Evolutionary conservation across 2,797 vertebrate species (phyloP).

Genomic region (Salarias fasciatus): DNA sequence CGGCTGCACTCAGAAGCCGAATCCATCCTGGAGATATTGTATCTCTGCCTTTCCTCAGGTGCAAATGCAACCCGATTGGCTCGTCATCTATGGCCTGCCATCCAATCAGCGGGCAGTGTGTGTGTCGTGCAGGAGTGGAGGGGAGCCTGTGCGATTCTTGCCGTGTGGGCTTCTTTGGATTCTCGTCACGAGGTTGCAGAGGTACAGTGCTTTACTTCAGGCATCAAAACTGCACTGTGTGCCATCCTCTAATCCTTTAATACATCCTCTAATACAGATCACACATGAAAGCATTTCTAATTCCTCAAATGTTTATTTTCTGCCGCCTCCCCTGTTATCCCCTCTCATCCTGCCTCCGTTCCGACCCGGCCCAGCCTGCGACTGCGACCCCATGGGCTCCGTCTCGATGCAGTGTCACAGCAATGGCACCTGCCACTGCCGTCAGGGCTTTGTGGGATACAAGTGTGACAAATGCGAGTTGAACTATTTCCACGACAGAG

Average conservation of each 20-base stretch:
- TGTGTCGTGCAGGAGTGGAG: conserved; percentile 84
- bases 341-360: neutral
- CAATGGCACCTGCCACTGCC: conserved; percentile 90
- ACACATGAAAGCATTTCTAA: conserved; percentile 29
- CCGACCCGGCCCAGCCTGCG: conserved; percentile 83
- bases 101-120: conserved; percentile 86
- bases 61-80: conserved; percentile 86
- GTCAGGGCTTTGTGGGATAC: conserved; percentile 87
- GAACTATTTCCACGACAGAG: conserved; percentile 86
- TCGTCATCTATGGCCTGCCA: conserved; percentile 85
- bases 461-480: conserved; percentile 91
- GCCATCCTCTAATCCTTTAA: conserved; percentile 35
- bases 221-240: conserved; percentile 18
- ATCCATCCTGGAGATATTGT: conserved; percentile 11
- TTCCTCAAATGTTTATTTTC: conserved; percentile 37
- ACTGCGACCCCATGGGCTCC: conserved; percentile 92
- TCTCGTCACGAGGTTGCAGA: conserved; percentile 90
- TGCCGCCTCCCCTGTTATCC: neutral
- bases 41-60: conserved; percentile 75
- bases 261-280: conserved; percentile 22
- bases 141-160: conserved; percentile 86
- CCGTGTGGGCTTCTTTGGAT: conserved; percentile 88
- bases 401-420: conserved; percentile 85
- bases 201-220: conserved; percentile 75
- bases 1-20: conserved; percentile 3